phyloP scores from a whole-genome alignment of 2,888 invertebrate genomes.

The Mythimna vitellina region DNA sequence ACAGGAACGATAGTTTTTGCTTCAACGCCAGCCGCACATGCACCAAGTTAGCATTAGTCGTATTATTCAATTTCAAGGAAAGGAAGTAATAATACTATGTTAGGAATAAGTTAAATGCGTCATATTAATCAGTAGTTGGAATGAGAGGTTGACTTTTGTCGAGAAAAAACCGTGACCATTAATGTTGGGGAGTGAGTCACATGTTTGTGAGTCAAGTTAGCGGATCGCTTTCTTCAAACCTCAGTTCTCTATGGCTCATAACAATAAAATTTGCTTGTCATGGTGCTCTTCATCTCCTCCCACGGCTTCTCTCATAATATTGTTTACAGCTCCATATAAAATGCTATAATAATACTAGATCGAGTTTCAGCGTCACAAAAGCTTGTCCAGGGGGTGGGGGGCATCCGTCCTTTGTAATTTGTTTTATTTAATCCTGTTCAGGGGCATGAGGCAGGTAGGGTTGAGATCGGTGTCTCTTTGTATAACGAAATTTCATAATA shows the following conservation, averaged over 20 bases:
- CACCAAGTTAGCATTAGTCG: neutral
- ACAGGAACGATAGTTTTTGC: neutral
- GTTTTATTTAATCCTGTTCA: conserved; percentile 54
- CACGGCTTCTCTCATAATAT: conserved; percentile 52
- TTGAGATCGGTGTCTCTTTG: conserved; percentile 40
- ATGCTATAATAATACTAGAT: conserved; percentile 51
- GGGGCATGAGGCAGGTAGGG: conserved; percentile 41
- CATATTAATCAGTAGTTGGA: conserved; percentile 33
- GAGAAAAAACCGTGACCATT: conserved; percentile 47
- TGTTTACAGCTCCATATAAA: conserved; percentile 57
- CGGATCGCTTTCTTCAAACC: conserved; percentile 53
- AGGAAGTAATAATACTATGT: neutral
- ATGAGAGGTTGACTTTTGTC: conserved; percentile 40
- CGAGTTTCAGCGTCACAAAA: conserved; percentile 51
- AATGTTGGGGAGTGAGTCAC: conserved; percentile 63
- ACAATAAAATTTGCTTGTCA: conserved; percentile 65
- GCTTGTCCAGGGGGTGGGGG: conserved; percentile 36
- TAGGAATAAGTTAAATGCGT: conserved; percentile 28
- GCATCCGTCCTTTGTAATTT: conserved; percentile 45
- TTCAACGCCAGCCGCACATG: neutral
- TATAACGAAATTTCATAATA: conserved; percentile 3
- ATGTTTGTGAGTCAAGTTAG: conserved; percentile 67
- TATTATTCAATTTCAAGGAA: neutral
- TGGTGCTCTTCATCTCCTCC: conserved; percentile 59
- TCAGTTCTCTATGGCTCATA: conserved; percentile 52